These are phyloP conservation scores for Odocoileus virginianus DNA, from an alignment of 2,113 vertebrate species.

Conservation along the genomic window DNA sequence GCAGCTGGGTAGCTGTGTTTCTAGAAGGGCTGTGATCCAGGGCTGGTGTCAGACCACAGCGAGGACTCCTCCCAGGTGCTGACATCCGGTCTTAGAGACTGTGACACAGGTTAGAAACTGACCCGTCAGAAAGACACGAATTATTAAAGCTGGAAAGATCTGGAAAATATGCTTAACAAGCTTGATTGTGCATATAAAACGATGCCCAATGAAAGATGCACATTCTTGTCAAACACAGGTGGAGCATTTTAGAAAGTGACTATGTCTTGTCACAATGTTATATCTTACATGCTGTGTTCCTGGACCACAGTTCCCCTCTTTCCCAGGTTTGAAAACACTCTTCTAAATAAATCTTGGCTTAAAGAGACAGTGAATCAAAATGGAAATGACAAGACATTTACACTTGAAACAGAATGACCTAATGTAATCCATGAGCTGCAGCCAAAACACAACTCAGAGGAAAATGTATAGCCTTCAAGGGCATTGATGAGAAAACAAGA, in stretches of 20 bases:
- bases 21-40: not conserved
- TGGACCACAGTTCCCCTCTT: too few species aligned
- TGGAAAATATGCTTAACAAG: not conserved
- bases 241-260: not conserved
- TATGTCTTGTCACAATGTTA: rapidly evolving
- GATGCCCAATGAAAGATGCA: not conserved
- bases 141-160: not conserved
- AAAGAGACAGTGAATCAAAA: not conserved
- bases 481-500: not conserved
- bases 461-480: not conserved
- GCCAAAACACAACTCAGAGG: not conserved
- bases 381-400: not conserved
- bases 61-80: rapidly evolving
- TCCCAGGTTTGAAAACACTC: not conserved
- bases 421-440: not conserved
- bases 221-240: not conserved
- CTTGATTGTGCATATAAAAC: not conserved
- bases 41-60: rapidly evolving
- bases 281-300: not conserved
- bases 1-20: not conserved
- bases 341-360: not conserved
- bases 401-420: not conserved
- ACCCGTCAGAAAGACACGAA: not conserved
- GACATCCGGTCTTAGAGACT: not conserved
- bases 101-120: not conserved